Conservation (phyloP, 64 coral and sea anemone species). For the Stichodactyla mertensii region DNA sequence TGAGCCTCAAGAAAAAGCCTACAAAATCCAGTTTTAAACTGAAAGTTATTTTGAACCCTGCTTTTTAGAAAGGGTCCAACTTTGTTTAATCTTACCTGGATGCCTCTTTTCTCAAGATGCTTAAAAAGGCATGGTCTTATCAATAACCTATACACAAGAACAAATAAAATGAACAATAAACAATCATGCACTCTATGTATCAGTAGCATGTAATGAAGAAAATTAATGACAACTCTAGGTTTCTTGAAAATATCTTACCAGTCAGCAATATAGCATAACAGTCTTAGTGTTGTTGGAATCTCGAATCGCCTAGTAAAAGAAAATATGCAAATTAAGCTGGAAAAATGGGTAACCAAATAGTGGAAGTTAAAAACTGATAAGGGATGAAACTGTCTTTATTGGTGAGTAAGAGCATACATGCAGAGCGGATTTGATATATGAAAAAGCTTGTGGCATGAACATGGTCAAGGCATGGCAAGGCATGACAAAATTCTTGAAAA, state of each 20-base stretch:
- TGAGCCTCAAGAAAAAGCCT: no score
- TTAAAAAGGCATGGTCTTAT: slow-evolving; percentile 83
- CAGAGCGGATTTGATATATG: no score
- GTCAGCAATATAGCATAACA: slow-evolving; percentile 68
- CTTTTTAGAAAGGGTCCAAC: no score
- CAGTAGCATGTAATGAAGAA: not conserved
- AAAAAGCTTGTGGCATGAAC: no score
- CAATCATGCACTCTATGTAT: not conserved
- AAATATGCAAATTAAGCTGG: not conserved
- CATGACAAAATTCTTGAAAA: no score
- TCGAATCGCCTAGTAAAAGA: slow-evolving; percentile 60
- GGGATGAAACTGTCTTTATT: no score
- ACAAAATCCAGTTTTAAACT: no score
- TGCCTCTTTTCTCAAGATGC: slow-evolving; percentile 92
- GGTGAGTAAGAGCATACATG: no score
- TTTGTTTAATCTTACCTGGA: slow-evolving; percentile 57
- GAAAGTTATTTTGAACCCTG: no score
- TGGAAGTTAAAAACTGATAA: not conserved
- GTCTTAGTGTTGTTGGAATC: slow-evolving; percentile 40
- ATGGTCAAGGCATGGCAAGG: no score
- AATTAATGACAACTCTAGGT: not conserved
- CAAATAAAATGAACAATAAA: not conserved
- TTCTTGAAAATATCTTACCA: slow-evolving; percentile 50
- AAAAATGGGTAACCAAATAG: not conserved
- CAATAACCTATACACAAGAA: slow-evolving; percentile 1